A percentile compares a stretch with the other conserved stretches of the same genome.
Evolutionary conservation across 2,888 invertebrate genomes (phyloP).

Genomic region (Drosophila nr. medialis): DNA sequence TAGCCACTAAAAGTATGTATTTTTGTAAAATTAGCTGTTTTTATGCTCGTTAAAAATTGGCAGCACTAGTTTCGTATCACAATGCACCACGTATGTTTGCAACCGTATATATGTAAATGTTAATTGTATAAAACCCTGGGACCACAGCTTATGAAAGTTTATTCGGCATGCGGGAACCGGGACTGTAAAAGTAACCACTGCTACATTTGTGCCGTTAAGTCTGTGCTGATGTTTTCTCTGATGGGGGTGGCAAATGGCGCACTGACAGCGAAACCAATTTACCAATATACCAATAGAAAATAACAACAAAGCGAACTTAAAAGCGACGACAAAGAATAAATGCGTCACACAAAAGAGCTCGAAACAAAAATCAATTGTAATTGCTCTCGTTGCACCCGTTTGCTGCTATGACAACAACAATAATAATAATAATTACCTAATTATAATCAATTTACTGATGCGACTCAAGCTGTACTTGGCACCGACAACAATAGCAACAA

Average conservation of each 20-base stretch:
- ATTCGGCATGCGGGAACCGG: slow-evolving; percentile 2
- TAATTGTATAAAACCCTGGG: slow-evolving; percentile 44
- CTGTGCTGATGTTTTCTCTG: slow-evolving; percentile 10
- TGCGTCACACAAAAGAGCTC: slow-evolving; percentile 44
- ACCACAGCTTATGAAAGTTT: slow-evolving; percentile 13
- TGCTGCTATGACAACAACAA: slow-evolving; percentile 29
- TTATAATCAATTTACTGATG: background rate
- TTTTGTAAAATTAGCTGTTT: background rate
- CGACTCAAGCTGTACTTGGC: background rate
- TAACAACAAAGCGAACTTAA: slow-evolving; percentile 29
- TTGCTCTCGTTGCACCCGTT: slow-evolving; percentile 32
- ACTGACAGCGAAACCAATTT: slow-evolving; percentile 44
- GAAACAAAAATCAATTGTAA: slow-evolving; percentile 62
- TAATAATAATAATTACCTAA: slow-evolving; percentile 7
- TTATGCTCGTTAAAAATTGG: background rate
- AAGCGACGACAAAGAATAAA: slow-evolving; percentile 33
- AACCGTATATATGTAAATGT: slow-evolving; percentile 1
- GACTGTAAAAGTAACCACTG: slow-evolving; percentile 37
- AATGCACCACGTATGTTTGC: slow-evolving; percentile 7
- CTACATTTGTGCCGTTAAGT: slow-evolving; percentile 17
- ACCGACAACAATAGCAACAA: slow-evolving; percentile 18
- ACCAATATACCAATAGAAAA: slow-evolving; percentile 30
- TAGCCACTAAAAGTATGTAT: too few species aligned
- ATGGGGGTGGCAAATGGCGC: slow-evolving; percentile 48
- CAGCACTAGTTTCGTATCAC: slow-evolving; percentile 9